Evolutionary conservation across 2,888 invertebrate genomes (phyloP).

Genomic region (Sinhomidia bicolor): DNA sequence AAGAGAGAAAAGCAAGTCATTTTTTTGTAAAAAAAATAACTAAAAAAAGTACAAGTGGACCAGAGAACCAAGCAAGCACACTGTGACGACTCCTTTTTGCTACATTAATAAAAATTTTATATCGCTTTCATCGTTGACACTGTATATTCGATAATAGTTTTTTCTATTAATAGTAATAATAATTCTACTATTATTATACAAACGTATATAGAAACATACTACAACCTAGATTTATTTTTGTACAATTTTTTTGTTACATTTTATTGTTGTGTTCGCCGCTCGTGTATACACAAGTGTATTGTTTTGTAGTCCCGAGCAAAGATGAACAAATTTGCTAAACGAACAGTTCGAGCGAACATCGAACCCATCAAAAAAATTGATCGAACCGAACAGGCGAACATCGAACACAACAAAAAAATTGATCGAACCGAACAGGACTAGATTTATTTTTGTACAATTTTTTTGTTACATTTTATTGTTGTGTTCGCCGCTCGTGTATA

Average conservation of each 20-base stretch:
- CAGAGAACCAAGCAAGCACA: slow-evolving; percentile 42
- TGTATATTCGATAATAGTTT: slow-evolving; percentile 31
- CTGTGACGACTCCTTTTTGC: slow-evolving; percentile 56
- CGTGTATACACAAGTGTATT: slow-evolving; percentile 40
- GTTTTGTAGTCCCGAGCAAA: slow-evolving; percentile 17
- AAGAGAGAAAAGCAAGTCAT: slow-evolving; percentile 35
- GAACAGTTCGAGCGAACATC: too few relatives aligned
- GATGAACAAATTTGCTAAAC: too few relatives aligned
- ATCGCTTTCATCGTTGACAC: background rate
- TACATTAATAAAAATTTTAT: slow-evolving; percentile 37
- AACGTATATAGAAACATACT: slow-evolving; percentile 1
- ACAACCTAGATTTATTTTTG: too few relatives aligned
- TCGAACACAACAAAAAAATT: too few relatives aligned
- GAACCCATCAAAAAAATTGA: too few relatives aligned
- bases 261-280: slow-evolving; percentile 49
- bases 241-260: slow-evolving; percentile 40
- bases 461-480: slow-evolving; percentile 37
- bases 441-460: slow-evolving; percentile 49
- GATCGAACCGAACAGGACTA: too few relatives aligned
- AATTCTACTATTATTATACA: too few relatives aligned
- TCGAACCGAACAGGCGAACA: too few relatives aligned
- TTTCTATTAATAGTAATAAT: background rate
- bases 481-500: slow-evolving; percentile 46
- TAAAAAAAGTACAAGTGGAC: slow-evolving; percentile 60
- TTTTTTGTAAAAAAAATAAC: background rate